Conservation (phyloP, 1,140 invertebrate genomes). For the Euura lappo region DNA sequence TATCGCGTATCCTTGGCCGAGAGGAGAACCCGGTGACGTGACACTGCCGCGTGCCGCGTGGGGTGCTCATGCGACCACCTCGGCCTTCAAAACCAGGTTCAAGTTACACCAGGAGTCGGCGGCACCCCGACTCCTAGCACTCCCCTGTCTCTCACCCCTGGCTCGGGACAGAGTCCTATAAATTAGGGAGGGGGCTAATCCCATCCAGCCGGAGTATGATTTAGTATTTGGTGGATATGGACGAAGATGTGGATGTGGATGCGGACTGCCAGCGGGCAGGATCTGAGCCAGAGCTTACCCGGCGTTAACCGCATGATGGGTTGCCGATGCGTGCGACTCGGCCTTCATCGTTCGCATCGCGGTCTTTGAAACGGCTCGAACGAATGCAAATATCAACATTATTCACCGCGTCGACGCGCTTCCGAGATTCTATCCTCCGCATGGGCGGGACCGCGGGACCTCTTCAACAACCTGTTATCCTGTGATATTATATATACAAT, state of each 20-base stretch:
- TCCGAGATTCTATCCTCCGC: not conserved
- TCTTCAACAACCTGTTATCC: slow-evolving; percentile 7
- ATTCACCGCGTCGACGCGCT: slow-evolving; percentile 1
- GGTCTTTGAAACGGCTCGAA: not conserved
- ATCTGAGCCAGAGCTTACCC: not conserved
- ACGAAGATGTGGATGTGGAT: not conserved
- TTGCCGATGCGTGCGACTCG: not conserved
- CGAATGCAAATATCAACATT: slow-evolving; percentile 5
- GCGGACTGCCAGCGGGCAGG: not conserved
- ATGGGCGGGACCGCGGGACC: not conserved
- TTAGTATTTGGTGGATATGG: slow-evolving; percentile 3
- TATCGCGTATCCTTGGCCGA: not conserved
- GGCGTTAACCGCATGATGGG: not conserved
- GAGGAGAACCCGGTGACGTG: not conserved
- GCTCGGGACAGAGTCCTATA: not conserved
- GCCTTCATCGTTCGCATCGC: not conserved
- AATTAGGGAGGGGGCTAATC: slow-evolving; percentile 6
- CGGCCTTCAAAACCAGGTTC: not conserved
- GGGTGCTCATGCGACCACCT: not conserved
- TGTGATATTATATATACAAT: slow-evolving; percentile 6
- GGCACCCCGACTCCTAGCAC: not conserved
- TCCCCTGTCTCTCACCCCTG: not conserved
- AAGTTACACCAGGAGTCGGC: not conserved
- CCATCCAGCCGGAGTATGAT: not conserved
- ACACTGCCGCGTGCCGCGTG: slow-evolving; percentile 1